Conservation (phyloP, 2,888 invertebrate species). For the Agrochola lychnidis region DNA sequence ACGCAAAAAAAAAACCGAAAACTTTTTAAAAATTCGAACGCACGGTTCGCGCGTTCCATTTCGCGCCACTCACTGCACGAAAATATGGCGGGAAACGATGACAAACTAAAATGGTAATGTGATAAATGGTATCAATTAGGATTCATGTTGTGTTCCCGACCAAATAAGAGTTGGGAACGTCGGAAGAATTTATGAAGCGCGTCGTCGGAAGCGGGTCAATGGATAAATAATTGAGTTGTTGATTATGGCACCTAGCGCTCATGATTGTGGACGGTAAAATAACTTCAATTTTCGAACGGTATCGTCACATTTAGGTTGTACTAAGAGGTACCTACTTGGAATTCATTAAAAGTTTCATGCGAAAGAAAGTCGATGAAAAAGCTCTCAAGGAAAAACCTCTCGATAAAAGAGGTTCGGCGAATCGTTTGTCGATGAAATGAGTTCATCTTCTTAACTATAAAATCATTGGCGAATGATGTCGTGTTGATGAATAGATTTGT, state of each 20-base stretch:
- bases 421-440: not conserved
- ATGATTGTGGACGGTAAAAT: slow-evolving; percentile 19
- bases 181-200: slow-evolving; percentile 71
- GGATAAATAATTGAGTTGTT: slow-evolving; percentile 82
- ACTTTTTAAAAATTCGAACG: slow-evolving; percentile 70
- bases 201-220: slow-evolving; percentile 78
- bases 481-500: no score
- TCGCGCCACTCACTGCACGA: slow-evolving; percentile 74
- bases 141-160: slow-evolving; percentile 78
- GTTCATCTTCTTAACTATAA: not conserved
- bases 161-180: slow-evolving; percentile 73
- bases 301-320: not conserved
- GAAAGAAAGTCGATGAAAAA: not conserved
- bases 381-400: not conserved
- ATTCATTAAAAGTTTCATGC: not conserved
- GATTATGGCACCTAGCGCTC: slow-evolving; percentile 64
- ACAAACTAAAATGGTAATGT: slow-evolving; percentile 75
- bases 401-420: not conserved
- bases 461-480: not conserved
- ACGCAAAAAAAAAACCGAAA: slow-evolving; percentile 22
- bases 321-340: not conserved
- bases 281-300: not conserved
- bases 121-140: slow-evolving; percentile 78
- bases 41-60: slow-evolving; percentile 76
- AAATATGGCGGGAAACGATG: slow-evolving; percentile 74